Evolutionary conservation across 2,113 vertebrate genomes (phyloP).

Genomic region (Siniperca chuatsi): DNA sequence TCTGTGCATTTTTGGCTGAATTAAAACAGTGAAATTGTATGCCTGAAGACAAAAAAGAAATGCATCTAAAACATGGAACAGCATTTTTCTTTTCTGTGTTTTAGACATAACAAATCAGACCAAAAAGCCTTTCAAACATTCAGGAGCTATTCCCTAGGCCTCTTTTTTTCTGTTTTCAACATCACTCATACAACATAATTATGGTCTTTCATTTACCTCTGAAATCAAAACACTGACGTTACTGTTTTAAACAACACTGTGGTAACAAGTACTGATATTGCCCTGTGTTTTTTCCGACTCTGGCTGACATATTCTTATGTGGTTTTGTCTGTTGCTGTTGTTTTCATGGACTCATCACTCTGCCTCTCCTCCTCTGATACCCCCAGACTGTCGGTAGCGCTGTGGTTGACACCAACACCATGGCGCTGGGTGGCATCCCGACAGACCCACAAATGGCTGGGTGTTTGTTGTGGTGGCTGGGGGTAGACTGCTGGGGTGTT

Average conservation of each 20-base stretch:
- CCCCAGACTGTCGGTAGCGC: conserved; percentile 61
- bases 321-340: conserved; percentile 48
- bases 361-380: conserved; percentile 33
- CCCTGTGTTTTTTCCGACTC: neutral
- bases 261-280: conserved; percentile 23
- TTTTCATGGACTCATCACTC: conserved; percentile 36
- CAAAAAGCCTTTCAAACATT: conserved; percentile 17
- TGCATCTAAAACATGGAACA: neutral
- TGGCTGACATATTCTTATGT: conserved; percentile 36
- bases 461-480: conserved; percentile 77
- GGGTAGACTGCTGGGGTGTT: conserved; percentile 67
- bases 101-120: conserved; percentile 37
- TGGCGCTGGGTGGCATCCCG: conserved; percentile 73
- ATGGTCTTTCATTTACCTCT: conserved; percentile 49
- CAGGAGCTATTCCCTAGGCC: neutral
- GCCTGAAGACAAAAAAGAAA: neutral
- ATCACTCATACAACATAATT: conserved; percentile 46
- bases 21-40: neutral
- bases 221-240: conserved; percentile 40
- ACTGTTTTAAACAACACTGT: conserved; percentile 34
- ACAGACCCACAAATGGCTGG: conserved; percentile 72
- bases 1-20: conserved; percentile 11
- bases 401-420: conserved; percentile 62
- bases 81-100: neutral
- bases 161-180: neutral